Evolutionary conservation across 2,113 vertebrate species (phyloP).

Genomic region (Lagopus muta): DNA sequence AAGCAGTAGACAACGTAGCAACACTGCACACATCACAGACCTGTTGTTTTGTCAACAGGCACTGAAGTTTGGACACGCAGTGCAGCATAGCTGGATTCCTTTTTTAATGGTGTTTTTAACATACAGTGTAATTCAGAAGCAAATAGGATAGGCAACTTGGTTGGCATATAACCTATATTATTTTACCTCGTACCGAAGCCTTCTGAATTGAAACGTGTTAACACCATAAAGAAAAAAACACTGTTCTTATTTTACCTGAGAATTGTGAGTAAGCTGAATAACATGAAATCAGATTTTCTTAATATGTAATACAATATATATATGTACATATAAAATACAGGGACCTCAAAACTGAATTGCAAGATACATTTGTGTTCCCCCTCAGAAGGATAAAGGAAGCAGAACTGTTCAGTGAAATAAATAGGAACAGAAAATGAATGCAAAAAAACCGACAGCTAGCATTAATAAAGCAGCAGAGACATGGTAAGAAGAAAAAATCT

Average conservation of each 20-base stretch:
- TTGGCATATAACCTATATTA: neutral
- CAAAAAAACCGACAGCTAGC: neutral
- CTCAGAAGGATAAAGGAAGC: neutral
- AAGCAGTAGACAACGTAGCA: rapidly evolving
- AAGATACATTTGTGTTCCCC: neutral
- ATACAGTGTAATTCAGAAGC: neutral
- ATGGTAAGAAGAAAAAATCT: neutral
- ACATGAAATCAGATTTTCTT: neutral
- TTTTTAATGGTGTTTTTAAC: neutral
- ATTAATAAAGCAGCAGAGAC: neutral
- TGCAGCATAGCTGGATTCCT: neutral
- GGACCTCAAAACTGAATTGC: neutral
- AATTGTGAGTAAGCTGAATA: neutral
- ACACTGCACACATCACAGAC: neutral
- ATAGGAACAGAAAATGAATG: rapidly evolving
- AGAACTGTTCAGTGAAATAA: neutral
- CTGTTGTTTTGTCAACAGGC: neutral
- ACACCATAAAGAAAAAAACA: neutral
- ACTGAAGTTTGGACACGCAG: neutral
- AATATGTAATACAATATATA: neutral
- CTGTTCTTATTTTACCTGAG: neutral
- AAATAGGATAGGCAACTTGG: neutral
- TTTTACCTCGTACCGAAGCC: neutral
- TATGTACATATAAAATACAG: neutral
- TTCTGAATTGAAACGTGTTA: neutral